Evolutionary conservation across 2,113 vertebrate species (phyloP).

Genomic region (Mixornis gularis): DNA sequence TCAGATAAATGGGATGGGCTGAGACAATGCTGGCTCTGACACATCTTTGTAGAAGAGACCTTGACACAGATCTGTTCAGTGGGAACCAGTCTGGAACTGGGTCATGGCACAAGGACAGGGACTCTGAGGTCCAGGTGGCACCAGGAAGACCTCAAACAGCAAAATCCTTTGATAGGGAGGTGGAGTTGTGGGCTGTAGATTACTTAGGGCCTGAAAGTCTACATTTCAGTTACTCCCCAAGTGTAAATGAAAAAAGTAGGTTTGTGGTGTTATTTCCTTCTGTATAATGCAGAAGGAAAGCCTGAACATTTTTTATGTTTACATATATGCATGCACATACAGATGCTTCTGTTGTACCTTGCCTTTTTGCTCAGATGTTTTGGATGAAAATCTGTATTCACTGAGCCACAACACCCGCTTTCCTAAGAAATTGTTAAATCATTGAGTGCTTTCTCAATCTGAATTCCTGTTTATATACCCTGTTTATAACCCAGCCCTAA

Average conservation of each 20-base stretch:
- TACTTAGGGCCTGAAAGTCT: neutral
- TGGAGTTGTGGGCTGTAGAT: neutral
- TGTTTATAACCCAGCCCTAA: neutral
- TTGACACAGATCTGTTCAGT: rapidly evolving
- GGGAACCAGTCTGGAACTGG: neutral
- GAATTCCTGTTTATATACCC: neutral
- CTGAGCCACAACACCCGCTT: neutral
- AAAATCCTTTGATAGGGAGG: neutral
- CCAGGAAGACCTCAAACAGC: neutral
- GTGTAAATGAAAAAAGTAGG: neutral
- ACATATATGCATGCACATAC: neutral
- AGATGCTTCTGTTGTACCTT: neutral
- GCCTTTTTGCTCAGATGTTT: neutral
- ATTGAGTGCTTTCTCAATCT: neutral
- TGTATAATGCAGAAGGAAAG: neutral
- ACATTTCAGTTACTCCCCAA: neutral
- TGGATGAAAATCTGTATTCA: neutral
- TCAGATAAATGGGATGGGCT: neutral
- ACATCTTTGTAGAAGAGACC: neutral
- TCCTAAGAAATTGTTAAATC: neutral
- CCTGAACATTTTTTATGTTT: neutral
- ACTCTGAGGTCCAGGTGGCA: neutral
- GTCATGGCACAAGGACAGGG: neutral
- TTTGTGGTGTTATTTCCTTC: neutral
- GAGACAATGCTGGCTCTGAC: neutral